Conservation (phyloP, 2,888 invertebrate genomes). For the Matsumyia berberina region DNA sequence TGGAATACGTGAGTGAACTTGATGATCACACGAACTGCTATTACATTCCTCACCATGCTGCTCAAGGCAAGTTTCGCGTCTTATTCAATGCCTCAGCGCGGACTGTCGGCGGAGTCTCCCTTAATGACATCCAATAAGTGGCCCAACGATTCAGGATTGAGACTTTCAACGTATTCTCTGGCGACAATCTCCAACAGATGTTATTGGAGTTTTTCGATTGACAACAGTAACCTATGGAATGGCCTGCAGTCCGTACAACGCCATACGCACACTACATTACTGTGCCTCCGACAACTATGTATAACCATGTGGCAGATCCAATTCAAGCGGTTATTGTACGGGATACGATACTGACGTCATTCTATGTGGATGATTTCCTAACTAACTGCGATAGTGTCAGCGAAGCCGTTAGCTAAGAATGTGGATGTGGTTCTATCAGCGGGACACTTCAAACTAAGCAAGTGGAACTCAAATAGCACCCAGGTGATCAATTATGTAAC, state of each 20-base stretch:
- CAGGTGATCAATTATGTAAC: background rate
- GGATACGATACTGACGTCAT: slow-evolving; percentile 37
- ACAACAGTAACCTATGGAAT: no score
- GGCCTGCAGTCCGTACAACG: slow-evolving; percentile 44
- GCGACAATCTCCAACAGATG: background rate
- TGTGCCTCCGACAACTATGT: slow-evolving; percentile 42
- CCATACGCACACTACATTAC: slow-evolving; percentile 36
- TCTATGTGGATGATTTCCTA: slow-evolving; percentile 60
- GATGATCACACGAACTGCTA: slow-evolving; percentile 33
- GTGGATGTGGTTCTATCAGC: slow-evolving; percentile 23
- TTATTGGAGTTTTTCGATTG: no score
- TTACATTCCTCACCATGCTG: slow-evolving; percentile 57
- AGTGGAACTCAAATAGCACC: slow-evolving; percentile 22
- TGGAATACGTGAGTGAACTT: slow-evolving; percentile 36
- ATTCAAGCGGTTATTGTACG: slow-evolving; percentile 24
- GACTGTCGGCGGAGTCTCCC: slow-evolving; percentile 29
- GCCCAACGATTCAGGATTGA: slow-evolving; percentile 27
- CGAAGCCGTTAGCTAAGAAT: slow-evolving; percentile 23
- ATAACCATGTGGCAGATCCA: slow-evolving; percentile 8
- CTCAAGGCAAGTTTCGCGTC: slow-evolving; percentile 33
- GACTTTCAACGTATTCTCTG: background rate
- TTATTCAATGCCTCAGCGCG: slow-evolving; percentile 54
- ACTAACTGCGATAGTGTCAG: slow-evolving; percentile 26
- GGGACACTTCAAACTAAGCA: slow-evolving; percentile 33
- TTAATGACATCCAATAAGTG: slow-evolving; percentile 46